Conservation (phyloP, 2,113 vertebrate genomes). For the Ammodytes dubius region DNA sequence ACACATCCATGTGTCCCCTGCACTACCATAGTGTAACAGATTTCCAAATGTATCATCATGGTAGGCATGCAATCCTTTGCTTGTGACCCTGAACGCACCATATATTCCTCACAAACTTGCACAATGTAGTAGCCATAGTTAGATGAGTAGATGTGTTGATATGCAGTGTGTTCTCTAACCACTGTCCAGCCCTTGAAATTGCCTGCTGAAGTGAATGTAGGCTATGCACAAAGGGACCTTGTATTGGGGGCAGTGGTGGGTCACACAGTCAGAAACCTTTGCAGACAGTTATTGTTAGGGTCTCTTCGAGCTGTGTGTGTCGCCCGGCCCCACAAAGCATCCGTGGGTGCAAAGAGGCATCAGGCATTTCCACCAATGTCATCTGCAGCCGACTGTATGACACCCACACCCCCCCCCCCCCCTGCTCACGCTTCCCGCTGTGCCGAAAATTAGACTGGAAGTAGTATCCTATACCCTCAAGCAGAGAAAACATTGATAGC, state of each 20-base stretch:
- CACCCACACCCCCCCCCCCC: constrained; percentile 39
- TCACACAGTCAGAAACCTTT: constrained; percentile 40
- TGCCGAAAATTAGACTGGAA: constrained; percentile 54
- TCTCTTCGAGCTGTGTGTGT: constrained; percentile 4
- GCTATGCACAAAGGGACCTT: constrained; percentile 68
- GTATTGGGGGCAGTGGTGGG: constrained; percentile 51
- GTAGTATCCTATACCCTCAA: constrained; percentile 39
- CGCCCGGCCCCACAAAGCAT: not conserved
- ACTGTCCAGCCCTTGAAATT: constrained; percentile 37
- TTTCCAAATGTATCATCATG: not conserved
- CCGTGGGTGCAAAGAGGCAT: constrained; percentile 1
- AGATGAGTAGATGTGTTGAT: not conserved
- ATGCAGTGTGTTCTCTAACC: not conserved
- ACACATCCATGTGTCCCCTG: not conserved
- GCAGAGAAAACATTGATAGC: not conserved
- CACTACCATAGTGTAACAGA: not conserved
- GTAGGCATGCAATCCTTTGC: not conserved
- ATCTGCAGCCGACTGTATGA: constrained; percentile 66
- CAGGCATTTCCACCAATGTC: constrained; percentile 46
- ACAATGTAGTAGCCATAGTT: not conserved
- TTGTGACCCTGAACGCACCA: constrained; percentile 12
- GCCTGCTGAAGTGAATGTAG: constrained; percentile 59
- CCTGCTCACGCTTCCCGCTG: constrained; percentile 54
- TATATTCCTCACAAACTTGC: not conserved
- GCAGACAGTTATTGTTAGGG: constrained; percentile 50